Conservation (phyloP, 2,797 vertebrate species). For the Staurois parvus region DNA sequence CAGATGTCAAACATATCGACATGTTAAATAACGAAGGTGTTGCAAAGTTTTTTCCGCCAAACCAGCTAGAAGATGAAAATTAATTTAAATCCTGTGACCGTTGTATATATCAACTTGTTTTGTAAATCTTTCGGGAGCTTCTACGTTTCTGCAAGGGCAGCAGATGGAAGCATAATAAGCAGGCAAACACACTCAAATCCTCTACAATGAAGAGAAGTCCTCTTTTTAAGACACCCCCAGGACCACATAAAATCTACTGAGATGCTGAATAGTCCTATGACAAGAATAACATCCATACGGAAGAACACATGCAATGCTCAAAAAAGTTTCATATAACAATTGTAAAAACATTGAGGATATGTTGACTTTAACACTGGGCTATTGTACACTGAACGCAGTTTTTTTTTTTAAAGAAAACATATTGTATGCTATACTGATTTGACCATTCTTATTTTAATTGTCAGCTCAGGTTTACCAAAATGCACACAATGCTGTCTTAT, state of each 20-base stretch:
- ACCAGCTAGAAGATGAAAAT: slow-evolving; percentile 59
- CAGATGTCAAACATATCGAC: slow-evolving; percentile 65
- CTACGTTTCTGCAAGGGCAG: slow-evolving; percentile 46
- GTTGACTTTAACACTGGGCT: slow-evolving; percentile 18
- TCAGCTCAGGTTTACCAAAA: no score
- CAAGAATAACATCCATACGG: slow-evolving; percentile 24
- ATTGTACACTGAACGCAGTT: background rate
- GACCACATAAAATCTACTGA: slow-evolving; percentile 48
- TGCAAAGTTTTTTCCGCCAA: slow-evolving; percentile 61
- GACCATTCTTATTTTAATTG: no score
- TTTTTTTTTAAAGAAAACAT: background rate
- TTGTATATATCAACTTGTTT: slow-evolving; percentile 48
- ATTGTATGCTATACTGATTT: background rate
- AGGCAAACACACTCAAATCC: slow-evolving; percentile 45
- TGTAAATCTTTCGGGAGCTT: slow-evolving; percentile 53
- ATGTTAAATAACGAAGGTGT: slow-evolving; percentile 61
- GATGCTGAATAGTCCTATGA: slow-evolving; percentile 30
- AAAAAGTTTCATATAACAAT: slow-evolving; percentile 33
- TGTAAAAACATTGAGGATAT: slow-evolving; percentile 37
- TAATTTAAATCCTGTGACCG: slow-evolving; percentile 60
- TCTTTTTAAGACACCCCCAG: slow-evolving; percentile 45
- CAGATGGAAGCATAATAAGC: slow-evolving; percentile 55
- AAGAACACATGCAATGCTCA: slow-evolving; percentile 28
- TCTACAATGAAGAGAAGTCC: slow-evolving; percentile 45
- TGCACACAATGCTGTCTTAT: no score